A percentile compares a stretch with the other conserved stretches of the same genome.
Evolutionary conservation across 1,140 invertebrate genomes (phyloP).

Genomic region (Penaeus japonicus): DNA sequence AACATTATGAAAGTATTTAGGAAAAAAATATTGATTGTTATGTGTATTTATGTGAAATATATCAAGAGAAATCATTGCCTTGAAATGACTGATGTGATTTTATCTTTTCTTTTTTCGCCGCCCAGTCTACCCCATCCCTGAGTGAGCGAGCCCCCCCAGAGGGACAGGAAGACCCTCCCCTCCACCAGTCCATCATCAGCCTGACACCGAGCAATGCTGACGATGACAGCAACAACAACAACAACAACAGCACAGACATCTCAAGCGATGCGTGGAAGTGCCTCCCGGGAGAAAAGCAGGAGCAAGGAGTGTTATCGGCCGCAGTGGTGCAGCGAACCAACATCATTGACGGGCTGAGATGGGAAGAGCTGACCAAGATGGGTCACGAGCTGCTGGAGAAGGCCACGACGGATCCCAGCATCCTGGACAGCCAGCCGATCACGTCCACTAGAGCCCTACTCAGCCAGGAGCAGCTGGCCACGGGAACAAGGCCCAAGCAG

Average conservation of each 20-base stretch:
- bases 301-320: too few species aligned
- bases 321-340: neutral
- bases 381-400: constrained; percentile 38
- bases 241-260: constrained; percentile 3
- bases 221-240: constrained; percentile 43
- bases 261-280: too few species aligned
- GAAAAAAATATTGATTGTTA: too few species aligned
- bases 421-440: too few species aligned
- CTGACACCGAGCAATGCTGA: constrained; percentile 11
- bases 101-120: neutral
- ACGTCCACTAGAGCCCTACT: too few species aligned
- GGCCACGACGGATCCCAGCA: neutral
- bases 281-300: too few species aligned
- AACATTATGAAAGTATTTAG: too few species aligned
- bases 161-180: constrained; percentile 50
- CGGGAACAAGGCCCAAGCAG: too few species aligned
- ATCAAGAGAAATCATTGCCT: too few species aligned
- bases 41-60: too few species aligned
- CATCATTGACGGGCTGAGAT: constrained; percentile 35
- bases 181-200: constrained; percentile 42
- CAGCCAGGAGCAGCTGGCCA: too few species aligned
- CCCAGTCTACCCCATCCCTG: constrained; percentile 20
- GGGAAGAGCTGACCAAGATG: constrained; percentile 35
- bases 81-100: too few species aligned
- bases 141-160: constrained; percentile 55